These are phyloP conservation scores for Tenthredo amoena DNA, from an alignment of 2,888 invertebrate species.

Conservation along the genomic window DNA sequence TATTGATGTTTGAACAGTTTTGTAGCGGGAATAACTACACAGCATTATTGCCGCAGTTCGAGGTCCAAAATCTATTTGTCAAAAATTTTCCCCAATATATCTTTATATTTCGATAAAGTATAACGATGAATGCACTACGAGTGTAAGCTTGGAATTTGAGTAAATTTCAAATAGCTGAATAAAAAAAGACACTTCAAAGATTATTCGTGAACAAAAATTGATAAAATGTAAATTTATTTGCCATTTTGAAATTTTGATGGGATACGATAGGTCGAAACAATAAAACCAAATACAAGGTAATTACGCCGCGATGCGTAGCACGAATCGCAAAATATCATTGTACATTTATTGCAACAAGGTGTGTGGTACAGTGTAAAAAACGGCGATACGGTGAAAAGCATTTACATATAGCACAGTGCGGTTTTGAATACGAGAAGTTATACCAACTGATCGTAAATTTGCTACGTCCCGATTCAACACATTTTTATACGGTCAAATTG, in stretches of 20 bases:
- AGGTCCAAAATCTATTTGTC: not conserved
- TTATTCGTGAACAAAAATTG: not conserved
- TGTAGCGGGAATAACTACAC: not conserved
- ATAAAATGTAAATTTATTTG: slow-evolving; percentile 6
- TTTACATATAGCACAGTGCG: slow-evolving; percentile 28
- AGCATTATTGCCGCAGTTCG: not conserved
- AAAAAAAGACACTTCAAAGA: not conserved
- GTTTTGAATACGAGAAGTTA: slow-evolving; percentile 9
- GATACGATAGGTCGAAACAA: not conserved
- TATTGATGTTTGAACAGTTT: slow-evolving; percentile 8
- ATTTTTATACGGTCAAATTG: slow-evolving; percentile 28
- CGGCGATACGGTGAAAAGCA: not conserved
- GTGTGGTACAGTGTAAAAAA: slow-evolving; percentile 9
- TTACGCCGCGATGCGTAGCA: not conserved
- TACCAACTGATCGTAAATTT: slow-evolving; percentile 21
- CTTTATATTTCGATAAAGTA: not conserved
- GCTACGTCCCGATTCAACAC: not conserved
- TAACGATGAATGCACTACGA: not conserved
- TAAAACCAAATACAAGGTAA: slow-evolving; percentile 9
- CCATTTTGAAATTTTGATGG: slow-evolving; percentile 27
- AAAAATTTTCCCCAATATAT: not conserved
- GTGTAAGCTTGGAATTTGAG: not conserved
- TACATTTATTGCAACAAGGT: slow-evolving; percentile 38
- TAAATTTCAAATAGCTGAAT: not conserved
- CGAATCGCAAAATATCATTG: slow-evolving; percentile 42